Evolutionary conservation across 2,797 vertebrate genomes (phyloP).

Genomic region (Pseudochaenichthys georgianus): DNA sequence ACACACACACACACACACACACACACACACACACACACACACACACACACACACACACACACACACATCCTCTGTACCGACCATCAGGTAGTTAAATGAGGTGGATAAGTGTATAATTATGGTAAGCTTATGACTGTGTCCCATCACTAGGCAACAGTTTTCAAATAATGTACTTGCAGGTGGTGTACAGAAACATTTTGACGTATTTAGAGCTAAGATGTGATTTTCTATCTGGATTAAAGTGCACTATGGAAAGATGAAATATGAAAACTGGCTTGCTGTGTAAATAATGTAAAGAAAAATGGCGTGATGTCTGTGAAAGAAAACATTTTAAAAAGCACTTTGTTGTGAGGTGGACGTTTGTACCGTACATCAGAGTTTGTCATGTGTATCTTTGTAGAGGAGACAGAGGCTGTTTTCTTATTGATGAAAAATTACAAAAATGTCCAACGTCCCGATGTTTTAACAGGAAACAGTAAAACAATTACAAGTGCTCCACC

Average conservation of each 20-base stretch:
- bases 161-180: conserved; percentile 23
- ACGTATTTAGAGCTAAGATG: conserved; percentile 14
- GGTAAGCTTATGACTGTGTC: conserved; percentile 62
- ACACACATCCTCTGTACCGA: conserved; percentile 10
- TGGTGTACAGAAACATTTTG: conserved; percentile 18
- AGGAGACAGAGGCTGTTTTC: background rate
- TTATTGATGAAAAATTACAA: background rate
- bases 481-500: background rate
- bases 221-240: conserved; percentile 3
- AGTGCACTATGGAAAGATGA: background rate
- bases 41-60: conserved; percentile 32
- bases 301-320: background rate
- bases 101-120: conserved; percentile 73
- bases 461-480: background rate
- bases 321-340: background rate
- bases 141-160: conserved; percentile 49
- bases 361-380: background rate
- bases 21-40: conserved; percentile 37
- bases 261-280: background rate
- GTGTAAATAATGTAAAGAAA: conserved; percentile 7
- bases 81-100: conserved; percentile 48
- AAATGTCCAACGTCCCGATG: background rate
- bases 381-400: background rate
- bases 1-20: conserved; percentile 35
- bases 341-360: background rate